phyloP scores from a whole-genome alignment of 2,113 vertebrate genomes.

The Neolamprologus ventralis region DNA sequence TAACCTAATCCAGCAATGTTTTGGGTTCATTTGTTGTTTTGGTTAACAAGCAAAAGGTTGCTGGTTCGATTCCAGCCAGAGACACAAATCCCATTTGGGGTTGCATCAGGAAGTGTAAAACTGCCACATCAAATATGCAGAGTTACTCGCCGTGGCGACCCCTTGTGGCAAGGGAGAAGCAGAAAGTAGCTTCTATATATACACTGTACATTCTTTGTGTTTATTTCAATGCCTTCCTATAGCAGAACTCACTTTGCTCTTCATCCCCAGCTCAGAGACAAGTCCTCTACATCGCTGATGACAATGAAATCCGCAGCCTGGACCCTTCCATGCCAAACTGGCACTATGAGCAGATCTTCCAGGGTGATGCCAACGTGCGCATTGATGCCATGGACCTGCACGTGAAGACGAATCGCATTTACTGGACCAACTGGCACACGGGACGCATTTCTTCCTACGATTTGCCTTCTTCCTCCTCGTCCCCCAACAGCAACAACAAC shows the following conservation, averaged over 20 bases:
- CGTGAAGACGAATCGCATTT: constrained; percentile 88
- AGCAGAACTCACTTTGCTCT: not conserved
- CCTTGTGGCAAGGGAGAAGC: not conserved
- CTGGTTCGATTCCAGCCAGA: not conserved
- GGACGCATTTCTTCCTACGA: constrained; percentile 87
- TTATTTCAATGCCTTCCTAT: not conserved
- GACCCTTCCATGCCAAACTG: constrained; percentile 87
- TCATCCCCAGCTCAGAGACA: constrained; percentile 68
- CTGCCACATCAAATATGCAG: not conserved
- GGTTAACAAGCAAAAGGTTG: not conserved
- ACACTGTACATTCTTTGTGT: not conserved
- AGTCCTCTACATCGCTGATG: constrained; percentile 90
- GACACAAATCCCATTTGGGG: not conserved
- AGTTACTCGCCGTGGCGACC: rapidly evolving
- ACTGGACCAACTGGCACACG: constrained; percentile 99
- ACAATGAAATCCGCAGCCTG: constrained; percentile 96
- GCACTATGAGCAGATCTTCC: constrained; percentile 89
- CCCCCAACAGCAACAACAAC: constrained; percentile 77
- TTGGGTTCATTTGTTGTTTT: not conserved
- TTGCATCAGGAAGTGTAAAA: not conserved
- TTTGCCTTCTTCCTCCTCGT: constrained; percentile 67
- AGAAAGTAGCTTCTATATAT: not conserved
- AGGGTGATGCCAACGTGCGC: constrained; percentile 89
- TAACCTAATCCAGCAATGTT: not conserved
- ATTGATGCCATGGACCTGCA: constrained; percentile 97